phyloP scores from a whole-genome alignment of 2,113 vertebrate species.

The Tyto alba region DNA sequence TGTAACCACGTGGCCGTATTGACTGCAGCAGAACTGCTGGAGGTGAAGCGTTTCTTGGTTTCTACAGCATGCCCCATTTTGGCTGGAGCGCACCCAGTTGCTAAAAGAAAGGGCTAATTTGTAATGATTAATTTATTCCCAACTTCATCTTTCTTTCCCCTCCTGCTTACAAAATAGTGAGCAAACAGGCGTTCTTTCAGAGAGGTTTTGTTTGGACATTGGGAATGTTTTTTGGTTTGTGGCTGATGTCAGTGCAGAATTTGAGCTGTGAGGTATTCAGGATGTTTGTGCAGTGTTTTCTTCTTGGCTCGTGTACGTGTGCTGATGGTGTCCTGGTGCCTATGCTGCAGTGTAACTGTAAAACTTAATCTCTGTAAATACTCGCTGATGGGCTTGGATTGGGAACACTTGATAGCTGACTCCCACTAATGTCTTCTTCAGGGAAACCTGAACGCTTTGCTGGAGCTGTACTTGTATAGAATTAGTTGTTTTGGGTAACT shows the following conservation, averaged over 20 bases:
- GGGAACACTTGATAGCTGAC: background rate
- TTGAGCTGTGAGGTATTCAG: background rate
- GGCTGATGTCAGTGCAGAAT: background rate
- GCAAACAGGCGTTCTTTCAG: background rate
- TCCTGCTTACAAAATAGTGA: background rate
- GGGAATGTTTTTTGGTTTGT: background rate
- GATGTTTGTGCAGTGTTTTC: background rate
- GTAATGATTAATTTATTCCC: background rate
- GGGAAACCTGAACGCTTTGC: background rate
- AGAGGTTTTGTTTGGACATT: background rate
- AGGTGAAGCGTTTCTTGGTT: background rate
- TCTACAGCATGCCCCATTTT: background rate
- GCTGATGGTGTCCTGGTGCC: no score
- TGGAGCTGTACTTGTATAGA: background rate
- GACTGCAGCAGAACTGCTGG: background rate
- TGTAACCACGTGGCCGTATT: accelerated
- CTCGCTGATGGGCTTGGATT: background rate
- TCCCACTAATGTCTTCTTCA: background rate
- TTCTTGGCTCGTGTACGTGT: background rate
- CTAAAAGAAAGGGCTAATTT: background rate
- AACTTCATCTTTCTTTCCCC: background rate
- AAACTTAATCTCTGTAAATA: background rate
- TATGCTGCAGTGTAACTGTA: background rate
- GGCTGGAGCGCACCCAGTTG: background rate
- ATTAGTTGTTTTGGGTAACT: background rate